Percentiles rank a stretch among this genome's conserved stretches.
phyloP scores from a whole-genome alignment of 2,888 invertebrate species.

The Vesta saturnalis region DNA sequence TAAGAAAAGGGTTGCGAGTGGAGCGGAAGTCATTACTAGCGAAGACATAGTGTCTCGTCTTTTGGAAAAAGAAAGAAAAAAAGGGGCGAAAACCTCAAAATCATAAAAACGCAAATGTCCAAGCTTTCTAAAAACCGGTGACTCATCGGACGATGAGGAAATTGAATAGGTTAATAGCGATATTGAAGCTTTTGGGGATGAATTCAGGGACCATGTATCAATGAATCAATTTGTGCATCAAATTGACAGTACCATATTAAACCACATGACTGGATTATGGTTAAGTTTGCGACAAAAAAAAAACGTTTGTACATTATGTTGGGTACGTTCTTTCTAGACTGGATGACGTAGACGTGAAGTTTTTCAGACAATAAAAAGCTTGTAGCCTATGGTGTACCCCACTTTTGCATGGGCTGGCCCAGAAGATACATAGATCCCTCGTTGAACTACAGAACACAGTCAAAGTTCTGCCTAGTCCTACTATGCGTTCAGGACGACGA shows the following conservation, averaged over 20 bases:
- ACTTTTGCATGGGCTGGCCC: not conserved
- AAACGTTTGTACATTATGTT: not conserved
- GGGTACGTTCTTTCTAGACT: too few species aligned
- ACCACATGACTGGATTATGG: not conserved
- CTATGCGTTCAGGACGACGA: too few species aligned
- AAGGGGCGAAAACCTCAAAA: not conserved
- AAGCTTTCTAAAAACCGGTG: not conserved
- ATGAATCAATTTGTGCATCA: not conserved
- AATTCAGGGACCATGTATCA: not conserved
- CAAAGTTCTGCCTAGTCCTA: not conserved
- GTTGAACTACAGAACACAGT: not conserved
- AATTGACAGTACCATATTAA: not conserved
- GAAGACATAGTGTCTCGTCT: not conserved
- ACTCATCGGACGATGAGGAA: not conserved
- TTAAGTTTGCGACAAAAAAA: not conserved
- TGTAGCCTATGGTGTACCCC: not conserved
- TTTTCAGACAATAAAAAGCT: not conserved
- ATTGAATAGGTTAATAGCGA: not conserved
- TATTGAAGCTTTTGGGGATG: conserved; percentile 4
- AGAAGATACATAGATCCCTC: not conserved
- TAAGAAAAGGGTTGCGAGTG: not conserved
- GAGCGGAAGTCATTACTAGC: conserved; percentile 11
- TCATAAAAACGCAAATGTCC: too few species aligned
- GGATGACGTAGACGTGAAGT: too few species aligned
- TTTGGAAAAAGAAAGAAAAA: not conserved